phyloP scores from a whole-genome alignment of 2,113 vertebrate species.

The Pseudopipra pipra region DNA sequence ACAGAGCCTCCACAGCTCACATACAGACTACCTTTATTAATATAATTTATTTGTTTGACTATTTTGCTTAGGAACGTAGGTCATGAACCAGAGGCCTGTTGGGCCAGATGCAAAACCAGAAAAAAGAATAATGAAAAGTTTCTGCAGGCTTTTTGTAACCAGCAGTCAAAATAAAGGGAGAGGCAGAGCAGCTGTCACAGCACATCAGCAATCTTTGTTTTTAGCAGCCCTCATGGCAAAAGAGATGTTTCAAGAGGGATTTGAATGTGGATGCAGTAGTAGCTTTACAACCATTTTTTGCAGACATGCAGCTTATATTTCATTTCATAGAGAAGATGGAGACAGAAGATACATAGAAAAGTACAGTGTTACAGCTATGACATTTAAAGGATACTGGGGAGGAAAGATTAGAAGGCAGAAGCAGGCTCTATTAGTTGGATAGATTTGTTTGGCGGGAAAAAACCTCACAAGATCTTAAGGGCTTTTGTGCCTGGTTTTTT shows the following conservation, averaged over 20 bases:
- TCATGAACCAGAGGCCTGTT: neutral
- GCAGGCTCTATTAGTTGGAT: neutral
- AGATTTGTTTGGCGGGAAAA: rapidly evolving
- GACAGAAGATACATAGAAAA: neutral
- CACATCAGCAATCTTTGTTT: neutral
- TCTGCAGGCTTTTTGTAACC: neutral
- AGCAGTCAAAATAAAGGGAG: neutral
- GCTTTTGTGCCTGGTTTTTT: neutral
- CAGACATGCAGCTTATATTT: neutral
- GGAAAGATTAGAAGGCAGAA: neutral
- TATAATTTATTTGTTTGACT: neutral
- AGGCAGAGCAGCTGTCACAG: neutral
- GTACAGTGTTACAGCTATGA: neutral
- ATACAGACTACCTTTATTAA: neutral
- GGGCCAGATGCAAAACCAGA: neutral
- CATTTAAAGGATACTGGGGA: neutral
- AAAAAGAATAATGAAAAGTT: neutral
- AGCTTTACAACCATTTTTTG: neutral
- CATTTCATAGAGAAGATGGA: neutral
- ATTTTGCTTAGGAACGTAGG: neutral
- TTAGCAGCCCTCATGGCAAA: neutral
- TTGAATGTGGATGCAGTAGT: neutral
- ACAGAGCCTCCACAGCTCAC: neutral
- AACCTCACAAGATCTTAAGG: neutral
- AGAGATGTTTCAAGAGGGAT: neutral